Percentiles rank a stretch among this genome's conserved stretches.
Evolutionary conservation across 2,888 invertebrate species (phyloP).

Genomic region (Ormia ochracea): DNA sequence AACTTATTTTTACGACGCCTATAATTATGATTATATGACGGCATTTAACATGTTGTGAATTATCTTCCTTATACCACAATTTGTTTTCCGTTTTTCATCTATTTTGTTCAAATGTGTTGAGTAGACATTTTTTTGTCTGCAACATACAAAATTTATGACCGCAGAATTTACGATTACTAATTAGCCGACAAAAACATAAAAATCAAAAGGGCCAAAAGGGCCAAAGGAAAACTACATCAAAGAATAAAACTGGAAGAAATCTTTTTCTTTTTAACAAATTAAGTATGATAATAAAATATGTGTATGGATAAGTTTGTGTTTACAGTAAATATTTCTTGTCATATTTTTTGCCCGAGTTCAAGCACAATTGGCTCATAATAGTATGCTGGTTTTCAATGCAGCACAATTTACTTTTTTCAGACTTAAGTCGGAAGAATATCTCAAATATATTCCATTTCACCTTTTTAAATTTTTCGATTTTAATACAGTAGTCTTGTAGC

Average conservation of each 20-base stretch:
- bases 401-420: no score
- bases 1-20: constrained; percentile 37
- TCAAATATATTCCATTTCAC: no score
- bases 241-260: not conserved
- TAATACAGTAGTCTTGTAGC: no score
- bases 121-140: constrained; percentile 12
- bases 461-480: no score
- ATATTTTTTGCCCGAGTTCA: no score
- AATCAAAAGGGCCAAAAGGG: not conserved
- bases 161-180: constrained; percentile 59
- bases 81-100: constrained; percentile 26
- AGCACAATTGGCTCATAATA: no score
- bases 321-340: no score
- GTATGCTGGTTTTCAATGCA: no score
- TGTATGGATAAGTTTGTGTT: no score
- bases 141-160: constrained; percentile 55
- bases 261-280: constrained; percentile 46
- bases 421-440: no score
- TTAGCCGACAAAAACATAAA: constrained; percentile 43
- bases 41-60: constrained; percentile 36
- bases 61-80: not conserved
- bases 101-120: constrained; percentile 24
- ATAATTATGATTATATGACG: constrained; percentile 38
- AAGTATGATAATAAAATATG: constrained; percentile 56
- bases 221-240: no score